Evolutionary conservation across 2,888 invertebrate species (phyloP), one percentile per base, ranked within the genome.

Genomic region (Sesia bembeciformis): DNA sequence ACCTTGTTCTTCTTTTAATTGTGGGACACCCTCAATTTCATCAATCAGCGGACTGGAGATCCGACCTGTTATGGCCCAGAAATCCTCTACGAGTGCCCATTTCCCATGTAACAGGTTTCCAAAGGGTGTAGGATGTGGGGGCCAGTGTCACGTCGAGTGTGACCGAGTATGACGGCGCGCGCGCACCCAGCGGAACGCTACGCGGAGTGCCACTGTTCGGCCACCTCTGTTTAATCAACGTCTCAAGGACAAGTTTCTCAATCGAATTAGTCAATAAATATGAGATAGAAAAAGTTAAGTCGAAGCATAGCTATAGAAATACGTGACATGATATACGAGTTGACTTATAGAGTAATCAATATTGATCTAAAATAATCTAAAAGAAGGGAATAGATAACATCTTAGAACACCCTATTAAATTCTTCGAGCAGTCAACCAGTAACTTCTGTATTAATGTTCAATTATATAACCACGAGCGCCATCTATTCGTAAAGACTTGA

Each of bases 101-200:
- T 42, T 54, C 53, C 56, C 39, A 40, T 54, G 53, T 59, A 57
- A 58, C 53, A 56, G 56, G 40, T 49, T 54, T 51, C 50, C 5
- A 40, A 61, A 59, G 61, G 61, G 62, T 23, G 23, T 23, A 23
- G 52, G 56, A 58, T 56, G 42, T 57, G 57, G 57, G 54, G 70
- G 76, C 75, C 79, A 79, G 72, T 68, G 70, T 71, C 72, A 78
- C 66, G 70, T 57, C 60, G 67, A 67, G 57, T 65, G 68, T 71
- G 68, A 76, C 57, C 67, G 72, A 79, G 71, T 58, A 55, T 52
- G 57, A 63, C 62, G 67, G 64, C 67, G 64, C 57, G 56, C 50
- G 69, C 64, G 71, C 75, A 73, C 60, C 64, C 61, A 69, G 68
- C 74, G 82, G 78, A 82, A 84, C 82, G 72, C 54, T 59, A 58